These are phyloP conservation scores for Chauna torquata DNA, from an alignment of 2,113 vertebrate genomes.

Conservation along the genomic window DNA sequence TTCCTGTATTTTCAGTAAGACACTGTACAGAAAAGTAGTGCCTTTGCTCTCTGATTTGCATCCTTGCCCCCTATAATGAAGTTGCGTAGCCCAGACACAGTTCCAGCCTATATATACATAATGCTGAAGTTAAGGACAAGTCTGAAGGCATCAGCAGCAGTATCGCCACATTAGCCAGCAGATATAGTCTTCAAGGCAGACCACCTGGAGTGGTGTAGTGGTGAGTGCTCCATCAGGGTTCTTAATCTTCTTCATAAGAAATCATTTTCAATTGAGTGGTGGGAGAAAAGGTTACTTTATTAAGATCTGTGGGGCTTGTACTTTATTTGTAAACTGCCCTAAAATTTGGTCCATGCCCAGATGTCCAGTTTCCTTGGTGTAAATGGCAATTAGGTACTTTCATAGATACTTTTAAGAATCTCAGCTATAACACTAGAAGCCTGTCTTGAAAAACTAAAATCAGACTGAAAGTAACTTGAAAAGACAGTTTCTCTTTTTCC, in stretches of 20 bases:
- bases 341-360: background rate
- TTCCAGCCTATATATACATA: fast-evolving
- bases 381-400: background rate
- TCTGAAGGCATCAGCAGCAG: background rate
- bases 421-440: background rate
- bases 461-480: background rate
- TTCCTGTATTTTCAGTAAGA: background rate
- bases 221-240: background rate
- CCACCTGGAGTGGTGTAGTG: background rate
- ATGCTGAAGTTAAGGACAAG: background rate
- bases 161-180: background rate
- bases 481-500: background rate
- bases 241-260: background rate
- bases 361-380: background rate
- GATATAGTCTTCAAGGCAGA: background rate
- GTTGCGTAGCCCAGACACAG: background rate
- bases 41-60: background rate
- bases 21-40: background rate
- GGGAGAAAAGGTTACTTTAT: background rate
- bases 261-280: background rate
- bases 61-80: background rate
- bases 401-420: background rate
- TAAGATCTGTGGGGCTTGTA: background rate
- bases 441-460: background rate
- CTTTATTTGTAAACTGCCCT: background rate